phyloP scores from a whole-genome alignment of 1,140 invertebrate genomes.

The Galendromus occidentalis region DNA sequence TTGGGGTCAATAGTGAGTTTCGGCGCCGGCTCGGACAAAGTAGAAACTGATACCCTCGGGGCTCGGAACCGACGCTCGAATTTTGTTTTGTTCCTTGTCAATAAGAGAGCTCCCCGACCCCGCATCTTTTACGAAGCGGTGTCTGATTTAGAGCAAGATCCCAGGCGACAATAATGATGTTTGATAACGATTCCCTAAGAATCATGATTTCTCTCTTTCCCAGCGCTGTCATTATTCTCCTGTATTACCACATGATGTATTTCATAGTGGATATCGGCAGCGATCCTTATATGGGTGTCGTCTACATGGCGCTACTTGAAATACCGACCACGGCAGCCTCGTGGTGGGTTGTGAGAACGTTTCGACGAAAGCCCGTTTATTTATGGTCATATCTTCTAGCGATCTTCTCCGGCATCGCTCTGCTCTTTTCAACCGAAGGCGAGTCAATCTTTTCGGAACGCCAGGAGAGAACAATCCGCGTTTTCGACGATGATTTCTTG shows the following conservation, averaged over 20 bases:
- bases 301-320: neutral
- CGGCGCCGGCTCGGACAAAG: neutral
- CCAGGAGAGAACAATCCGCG: neutral
- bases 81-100: no score
- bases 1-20: constrained; percentile 4
- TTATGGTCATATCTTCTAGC: neutral
- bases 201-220: no score
- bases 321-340: neutral
- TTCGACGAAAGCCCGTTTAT: neutral
- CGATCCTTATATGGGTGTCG: neutral
- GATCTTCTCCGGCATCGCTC: neutral
- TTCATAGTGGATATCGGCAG: constrained; percentile 3
- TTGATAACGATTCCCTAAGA: no score
- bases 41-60: no score
- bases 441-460: neutral
- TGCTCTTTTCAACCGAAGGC: neutral
- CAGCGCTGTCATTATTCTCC: neutral
- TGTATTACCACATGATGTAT: constrained; percentile 5
- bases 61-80: no score
- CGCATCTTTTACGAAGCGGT: no score
- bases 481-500: no score
- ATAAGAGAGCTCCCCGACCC: no score
- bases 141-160: no score
- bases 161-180: no score
- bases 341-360: neutral